Percentiles rank a stretch among this genome's conserved stretches.
phyloP scores from a whole-genome alignment of 1,140 invertebrate genomes.

The Lethrus apterus region DNA sequence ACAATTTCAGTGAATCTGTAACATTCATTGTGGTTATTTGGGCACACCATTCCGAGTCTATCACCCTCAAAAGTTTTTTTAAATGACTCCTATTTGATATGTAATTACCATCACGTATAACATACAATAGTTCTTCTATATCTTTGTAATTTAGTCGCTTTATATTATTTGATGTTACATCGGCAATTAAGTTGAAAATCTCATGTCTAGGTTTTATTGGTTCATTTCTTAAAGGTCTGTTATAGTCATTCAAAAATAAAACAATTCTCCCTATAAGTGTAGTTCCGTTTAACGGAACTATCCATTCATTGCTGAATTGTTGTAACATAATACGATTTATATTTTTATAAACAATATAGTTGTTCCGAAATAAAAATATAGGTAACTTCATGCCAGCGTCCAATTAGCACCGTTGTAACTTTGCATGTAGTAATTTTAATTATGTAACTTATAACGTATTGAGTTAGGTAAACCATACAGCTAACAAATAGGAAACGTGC shows the following conservation, averaged over 20 bases:
- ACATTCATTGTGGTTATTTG: slow-evolving; percentile 21
- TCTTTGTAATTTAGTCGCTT: slow-evolving; percentile 17
- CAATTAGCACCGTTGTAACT: too few species aligned
- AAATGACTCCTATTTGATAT: slow-evolving; percentile 21
- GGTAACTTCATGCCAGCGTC: too few species aligned
- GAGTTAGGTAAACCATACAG: too few species aligned
- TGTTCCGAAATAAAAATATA: too few species aligned
- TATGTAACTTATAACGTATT: too few species aligned
- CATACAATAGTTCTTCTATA: neutral
- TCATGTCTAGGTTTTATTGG: slow-evolving; percentile 3
- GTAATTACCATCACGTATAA: slow-evolving; percentile 3
- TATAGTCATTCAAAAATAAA: slow-evolving; percentile 4
- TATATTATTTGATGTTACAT: slow-evolving; percentile 15
- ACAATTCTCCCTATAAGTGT: slow-evolving; percentile 4
- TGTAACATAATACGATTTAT: too few species aligned
- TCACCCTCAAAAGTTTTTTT: slow-evolving; percentile 18
- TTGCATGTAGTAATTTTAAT: too few species aligned
- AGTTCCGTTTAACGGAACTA: slow-evolving; percentile 3
- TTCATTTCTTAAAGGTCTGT: too few species aligned
- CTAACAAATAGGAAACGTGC: too few species aligned
- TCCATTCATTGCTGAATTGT: neutral
- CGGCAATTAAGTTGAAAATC: slow-evolving; percentile 13
- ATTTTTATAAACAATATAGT: too few species aligned
- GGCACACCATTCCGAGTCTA: slow-evolving; percentile 28
- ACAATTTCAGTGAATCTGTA: slow-evolving; percentile 24